Base-by-base conservation (phyloP, 2,888 invertebrate genomes). In the Cryptophagus acutangulus region DNA sequence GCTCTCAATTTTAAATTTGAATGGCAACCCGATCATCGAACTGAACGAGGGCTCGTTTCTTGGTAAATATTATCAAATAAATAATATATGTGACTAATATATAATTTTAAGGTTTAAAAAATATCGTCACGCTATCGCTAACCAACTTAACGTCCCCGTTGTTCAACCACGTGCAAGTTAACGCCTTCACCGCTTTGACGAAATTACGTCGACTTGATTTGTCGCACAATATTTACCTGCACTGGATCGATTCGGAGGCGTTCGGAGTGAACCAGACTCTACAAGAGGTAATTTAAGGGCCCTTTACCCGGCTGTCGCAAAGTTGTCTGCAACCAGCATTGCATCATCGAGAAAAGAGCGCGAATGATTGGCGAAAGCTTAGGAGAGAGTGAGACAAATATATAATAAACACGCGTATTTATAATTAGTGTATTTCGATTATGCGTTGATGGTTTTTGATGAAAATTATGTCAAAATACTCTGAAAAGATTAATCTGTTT, bases 11-110 rank as follows among this genome's bases (percentile, higher is more conserved):
- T 69, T 84, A 12, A 76, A 76, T 24, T 69, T 84, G 52, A 79
- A 80, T 48, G 71, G 74, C 43, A 84, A 84, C 63, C 73, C 74
- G 0, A 73, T 84, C 30, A 62, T 72, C 12, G 74, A 75, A 49
- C 66, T 84, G 2, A 73, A 71, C 29, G 76, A 77, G 48, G 71
- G 74, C 49, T 77, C 78, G 45, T 81, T 84, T 49, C 59, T 76
- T 43, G 78, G 79, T 77, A 66, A 68, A 38, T 34, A 36, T 18
- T 6, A 5, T 20, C 20, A 20, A 20, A 20, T 20, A 8, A 6
- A 20, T 20, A 20, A 8, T 20, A 20, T 8, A 20, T 8, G 9
- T n/a, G 6, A 20, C 20, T 20, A 9, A 9, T 20, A 8, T 20
- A 20, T 20, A 8, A 8, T 20, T 6, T 64, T 46, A 61, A 77